Percentiles rank a stretch among this genome's conserved stretches.
Conservation (phyloP, 2,797 vertebrate genomes). For the Anguilla obscura region DNA sequence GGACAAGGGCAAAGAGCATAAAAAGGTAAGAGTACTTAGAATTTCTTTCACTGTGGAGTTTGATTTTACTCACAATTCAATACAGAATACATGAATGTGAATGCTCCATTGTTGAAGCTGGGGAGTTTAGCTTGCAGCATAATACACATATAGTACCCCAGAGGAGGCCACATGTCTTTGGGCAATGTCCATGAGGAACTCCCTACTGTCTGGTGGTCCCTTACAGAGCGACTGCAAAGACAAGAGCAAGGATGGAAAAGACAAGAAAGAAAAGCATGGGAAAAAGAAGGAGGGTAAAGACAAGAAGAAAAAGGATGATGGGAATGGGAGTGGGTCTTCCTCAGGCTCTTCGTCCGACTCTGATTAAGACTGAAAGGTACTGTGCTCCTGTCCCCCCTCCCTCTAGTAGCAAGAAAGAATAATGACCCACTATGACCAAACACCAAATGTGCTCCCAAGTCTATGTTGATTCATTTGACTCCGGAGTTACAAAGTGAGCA, state of each 20-base stretch:
- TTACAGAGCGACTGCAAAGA: neutral
- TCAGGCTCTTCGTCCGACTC: slow-evolving; percentile 50
- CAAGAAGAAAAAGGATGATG: neutral
- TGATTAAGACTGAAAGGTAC: slow-evolving; percentile 45
- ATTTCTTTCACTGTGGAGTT: neutral
- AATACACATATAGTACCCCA: too few relatives aligned
- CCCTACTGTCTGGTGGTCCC: neutral
- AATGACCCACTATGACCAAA: neutral
- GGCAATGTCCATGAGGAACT: neutral
- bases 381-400: neutral
- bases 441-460: neutral
- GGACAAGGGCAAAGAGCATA: neutral
- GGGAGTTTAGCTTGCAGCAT: neutral
- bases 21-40: slow-evolving; percentile 4
- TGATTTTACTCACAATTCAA: too few relatives aligned
- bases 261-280: slow-evolving; percentile 24
- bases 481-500: neutral
- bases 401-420: too few relatives aligned
- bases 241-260: slow-evolving; percentile 25
- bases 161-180: too few relatives aligned
- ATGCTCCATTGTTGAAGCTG: neutral
- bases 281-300: neutral
- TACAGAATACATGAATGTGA: too few relatives aligned
- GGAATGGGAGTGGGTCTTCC: neutral
- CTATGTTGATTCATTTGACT: neutral